phyloP scores from a whole-genome alignment of 2,113 vertebrate species.

The Sialia sialis region DNA sequence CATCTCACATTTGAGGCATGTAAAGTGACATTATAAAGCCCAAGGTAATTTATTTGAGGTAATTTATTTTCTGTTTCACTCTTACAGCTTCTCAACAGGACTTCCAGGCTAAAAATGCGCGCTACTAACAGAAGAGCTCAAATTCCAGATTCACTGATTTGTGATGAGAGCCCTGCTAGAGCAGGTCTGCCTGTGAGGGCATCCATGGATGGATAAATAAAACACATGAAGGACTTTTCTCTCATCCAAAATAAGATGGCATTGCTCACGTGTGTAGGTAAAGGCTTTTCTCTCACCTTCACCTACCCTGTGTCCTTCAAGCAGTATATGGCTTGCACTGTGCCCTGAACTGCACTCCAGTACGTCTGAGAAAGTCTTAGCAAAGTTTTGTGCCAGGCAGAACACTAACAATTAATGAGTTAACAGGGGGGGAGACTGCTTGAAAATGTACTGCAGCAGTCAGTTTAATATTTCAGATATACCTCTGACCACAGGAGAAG shows the following conservation, averaged over 20 bases:
- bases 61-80: background rate
- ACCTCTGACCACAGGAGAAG: background rate
- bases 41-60: background rate
- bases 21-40: background rate
- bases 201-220: accelerated
- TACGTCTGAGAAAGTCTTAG: background rate
- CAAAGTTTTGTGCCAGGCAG: background rate
- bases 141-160: background rate
- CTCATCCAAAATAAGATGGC: background rate
- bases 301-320: background rate
- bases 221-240: background rate
- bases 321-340: background rate
- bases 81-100: background rate
- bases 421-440: background rate
- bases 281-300: background rate
- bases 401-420: background rate
- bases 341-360: background rate
- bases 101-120: background rate
- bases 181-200: background rate
- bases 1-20: background rate
- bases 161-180: background rate
- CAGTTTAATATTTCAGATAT: background rate
- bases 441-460: background rate
- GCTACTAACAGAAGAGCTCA: background rate
- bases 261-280: background rate